Conservation (phyloP, 53 echinoderm and acorn worm genomes). For the Patiria pectinifera region DNA sequence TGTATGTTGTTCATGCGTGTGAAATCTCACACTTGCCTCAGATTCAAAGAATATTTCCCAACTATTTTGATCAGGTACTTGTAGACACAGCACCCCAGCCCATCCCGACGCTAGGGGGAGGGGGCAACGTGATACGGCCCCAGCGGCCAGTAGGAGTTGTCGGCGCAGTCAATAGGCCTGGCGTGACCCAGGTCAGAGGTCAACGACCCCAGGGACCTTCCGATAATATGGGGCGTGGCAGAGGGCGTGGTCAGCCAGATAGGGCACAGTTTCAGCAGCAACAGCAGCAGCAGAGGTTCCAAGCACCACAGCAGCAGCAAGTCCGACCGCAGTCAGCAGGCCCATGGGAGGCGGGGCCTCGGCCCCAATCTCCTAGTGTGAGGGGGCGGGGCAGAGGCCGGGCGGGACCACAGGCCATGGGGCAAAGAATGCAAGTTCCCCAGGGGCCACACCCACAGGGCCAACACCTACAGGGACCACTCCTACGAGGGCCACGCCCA, state of each 20-base stretch:
- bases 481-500: neutral
- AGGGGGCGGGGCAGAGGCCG: conserved; percentile 9
- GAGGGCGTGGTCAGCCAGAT: conserved; percentile 43
- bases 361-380: neutral
- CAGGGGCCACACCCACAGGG: neutral
- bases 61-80: conserved; percentile 39
- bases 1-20: too few species aligned
- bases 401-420: conserved; percentile 1
- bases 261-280: neutral
- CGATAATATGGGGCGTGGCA: conserved; percentile 12
- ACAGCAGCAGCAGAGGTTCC: conserved; percentile 22
- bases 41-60: neutral
- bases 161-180: neutral
- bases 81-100: conserved; percentile 52
- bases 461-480: neutral
- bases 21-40: too few species aligned
- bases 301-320: neutral
- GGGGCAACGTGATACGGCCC: conserved; percentile 29
- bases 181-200: conserved; percentile 14
- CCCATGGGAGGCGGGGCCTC: conserved; percentile 3
- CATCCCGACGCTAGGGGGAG: conserved; percentile 46
- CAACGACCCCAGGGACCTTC: conserved; percentile 24
- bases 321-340: conserved; percentile 24
- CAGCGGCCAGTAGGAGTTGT: conserved; percentile 19
- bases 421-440: neutral